phyloP scores from a whole-genome alignment of 1,140 invertebrate species.

The Leptoteleia sp. region DNA sequence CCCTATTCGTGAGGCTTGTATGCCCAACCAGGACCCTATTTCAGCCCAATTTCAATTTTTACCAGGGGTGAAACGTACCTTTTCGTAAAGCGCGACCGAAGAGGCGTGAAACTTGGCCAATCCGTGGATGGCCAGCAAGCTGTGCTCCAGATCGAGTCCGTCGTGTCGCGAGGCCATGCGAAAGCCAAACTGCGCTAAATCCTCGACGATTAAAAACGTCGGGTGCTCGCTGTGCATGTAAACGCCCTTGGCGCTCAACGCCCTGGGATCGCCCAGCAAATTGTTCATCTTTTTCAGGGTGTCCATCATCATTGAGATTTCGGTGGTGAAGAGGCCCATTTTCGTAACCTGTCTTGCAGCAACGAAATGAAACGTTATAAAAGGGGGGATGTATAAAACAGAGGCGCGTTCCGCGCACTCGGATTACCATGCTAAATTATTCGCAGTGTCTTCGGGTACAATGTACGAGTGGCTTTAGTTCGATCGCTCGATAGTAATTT shows the following conservation, averaged over 20 bases:
- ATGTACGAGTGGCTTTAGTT: conserved; percentile 43
- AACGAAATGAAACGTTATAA: conserved; percentile 24
- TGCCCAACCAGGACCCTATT: too few relatives aligned
- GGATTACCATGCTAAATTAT: conserved; percentile 30
- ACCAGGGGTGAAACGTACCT: too few relatives aligned
- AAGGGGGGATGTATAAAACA: not conserved
- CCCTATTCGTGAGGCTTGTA: too few relatives aligned
- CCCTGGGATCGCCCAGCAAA: conserved; percentile 55
- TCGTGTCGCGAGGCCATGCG: conserved; percentile 81
- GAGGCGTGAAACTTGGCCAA: conserved; percentile 84
- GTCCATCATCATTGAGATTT: conserved; percentile 75
- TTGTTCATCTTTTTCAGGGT: conserved; percentile 74
- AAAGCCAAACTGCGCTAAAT: conserved; percentile 81
- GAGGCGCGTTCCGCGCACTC: not conserved
- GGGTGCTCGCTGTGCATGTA: conserved; percentile 74
- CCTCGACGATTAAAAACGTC: conserved; percentile 80
- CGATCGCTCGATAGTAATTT: conserved; percentile 58
- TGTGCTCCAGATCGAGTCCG: conserved; percentile 82
- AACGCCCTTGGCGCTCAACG: conserved; percentile 68
- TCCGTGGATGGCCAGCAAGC: conserved; percentile 80
- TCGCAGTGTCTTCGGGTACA: conserved; percentile 32
- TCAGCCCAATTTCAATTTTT: too few relatives aligned
- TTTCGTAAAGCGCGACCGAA: conserved; percentile 81
- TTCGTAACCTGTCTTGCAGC: conserved; percentile 58
- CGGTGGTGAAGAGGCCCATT: conserved; percentile 69